These are phyloP conservation scores for Troilus luridus DNA, from an alignment of 2,888 invertebrate genomes.

Conservation along the genomic window DNA sequence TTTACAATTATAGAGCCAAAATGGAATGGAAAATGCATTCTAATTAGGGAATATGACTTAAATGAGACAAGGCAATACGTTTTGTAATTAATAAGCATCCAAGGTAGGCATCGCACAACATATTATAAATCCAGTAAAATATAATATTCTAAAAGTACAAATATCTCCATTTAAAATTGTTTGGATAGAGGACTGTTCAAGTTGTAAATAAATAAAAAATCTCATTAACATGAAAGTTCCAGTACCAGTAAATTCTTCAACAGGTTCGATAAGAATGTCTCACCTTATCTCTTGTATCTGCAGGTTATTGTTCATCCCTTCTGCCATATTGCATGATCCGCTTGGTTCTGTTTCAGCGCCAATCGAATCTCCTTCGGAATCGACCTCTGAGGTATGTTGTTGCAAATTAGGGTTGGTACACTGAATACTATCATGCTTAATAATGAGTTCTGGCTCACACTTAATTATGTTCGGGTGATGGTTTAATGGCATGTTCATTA, in stretches of 20 bases:
- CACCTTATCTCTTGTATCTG: constrained; percentile 62
- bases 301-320: constrained; percentile 59
- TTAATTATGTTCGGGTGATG: constrained; percentile 57
- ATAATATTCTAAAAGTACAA: background rate
- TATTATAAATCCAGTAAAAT: background rate
- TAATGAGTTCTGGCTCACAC: constrained; percentile 65
- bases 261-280: constrained; percentile 24
- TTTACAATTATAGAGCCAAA: no score
- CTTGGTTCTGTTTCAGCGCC: constrained; percentile 57
- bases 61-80: background rate
- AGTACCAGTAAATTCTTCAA: constrained; percentile 5
- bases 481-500: constrained; percentile 58
- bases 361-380: constrained; percentile 59
- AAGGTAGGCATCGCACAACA: background rate
- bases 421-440: constrained; percentile 65
- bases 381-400: background rate
- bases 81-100: background rate
- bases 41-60: no score
- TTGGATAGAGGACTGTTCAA: background rate
- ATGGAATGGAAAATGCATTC: no score
- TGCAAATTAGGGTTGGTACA: background rate
- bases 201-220: background rate
- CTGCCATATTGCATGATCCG: constrained; percentile 59
- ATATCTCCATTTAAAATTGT: background rate
- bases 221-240: background rate